Base-by-base conservation (phyloP, 2,888 invertebrate species). In the Morpho deidamia region DNA sequence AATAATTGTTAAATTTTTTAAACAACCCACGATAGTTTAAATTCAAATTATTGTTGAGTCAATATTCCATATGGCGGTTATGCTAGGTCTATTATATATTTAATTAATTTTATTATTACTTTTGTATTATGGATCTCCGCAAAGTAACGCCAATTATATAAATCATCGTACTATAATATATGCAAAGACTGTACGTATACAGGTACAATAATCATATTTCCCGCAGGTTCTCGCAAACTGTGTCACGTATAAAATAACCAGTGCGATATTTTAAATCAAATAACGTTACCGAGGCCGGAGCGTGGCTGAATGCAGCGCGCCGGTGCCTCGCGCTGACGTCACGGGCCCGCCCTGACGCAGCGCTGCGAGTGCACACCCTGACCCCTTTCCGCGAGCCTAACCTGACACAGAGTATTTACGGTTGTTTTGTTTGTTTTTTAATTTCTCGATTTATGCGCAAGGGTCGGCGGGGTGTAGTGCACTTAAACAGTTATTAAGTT, bases 321-420 rank as follows among this genome's bases (percentile, higher is more conserved):
- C 56, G 54, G 54, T 23, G 23, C 23, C 23, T 23, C 23, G 23
- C 23, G 23, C 23, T 23, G 23, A 23, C 23, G 23, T 62, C 62
- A 62, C 52, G 14, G 48, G 48, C 51, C 42, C 52, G 38, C 50
- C 39, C 44, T 56, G 59, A 56, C 61, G 62, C 61, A 63, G 56
- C 55, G 59, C 46, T 57, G 60, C 60, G 55, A 53, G 53, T 58
- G 49, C 53, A 50, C 61, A 48, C 56, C 58, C 55, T 62, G 61
- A 62, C 61, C 61, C 60, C 51, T 50, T 53, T 60, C 52, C 37
- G 37, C 48, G 44, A 39, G 45, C 38, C 37, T 23, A 23, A 58
- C 54, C 52, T 47, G 55, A 54, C 54, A 54, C 39, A 54, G 50
- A 49, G 53, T 59, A 55, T 55, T 55, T 53, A 58, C 11, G 23